These are phyloP conservation scores for Dendropsophus ebraccatus DNA, from an alignment of 2,113 vertebrate genomes.

Conservation along the genomic window DNA sequence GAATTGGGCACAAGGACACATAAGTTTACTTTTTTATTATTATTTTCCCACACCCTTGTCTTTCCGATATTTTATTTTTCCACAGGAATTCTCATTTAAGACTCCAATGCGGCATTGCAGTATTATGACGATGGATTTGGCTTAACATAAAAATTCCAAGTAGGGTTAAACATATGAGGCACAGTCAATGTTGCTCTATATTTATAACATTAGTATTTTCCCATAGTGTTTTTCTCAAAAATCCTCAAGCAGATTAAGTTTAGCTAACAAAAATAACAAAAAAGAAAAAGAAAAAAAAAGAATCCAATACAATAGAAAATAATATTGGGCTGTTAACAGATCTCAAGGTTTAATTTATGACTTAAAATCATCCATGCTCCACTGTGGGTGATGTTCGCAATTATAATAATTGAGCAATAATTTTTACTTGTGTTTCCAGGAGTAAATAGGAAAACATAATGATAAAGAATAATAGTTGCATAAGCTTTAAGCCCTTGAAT, in stretches of 20 bases:
- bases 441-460: slow-evolving; percentile 38
- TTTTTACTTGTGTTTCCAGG: slow-evolving; percentile 40
- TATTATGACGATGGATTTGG: too few species aligned
- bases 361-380: neutral
- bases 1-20: too few species aligned
- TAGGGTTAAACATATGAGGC: neutral
- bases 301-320: neutral
- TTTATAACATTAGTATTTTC: neutral
- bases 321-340: neutral
- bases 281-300: neutral
- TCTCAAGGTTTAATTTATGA: slow-evolving; percentile 23
- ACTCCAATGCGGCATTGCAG: too few species aligned
- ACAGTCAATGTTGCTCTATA: neutral
- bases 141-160: too few species aligned
- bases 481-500: slow-evolving; percentile 39
- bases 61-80: too few species aligned
- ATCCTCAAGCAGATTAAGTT: neutral
- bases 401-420: slow-evolving; percentile 49
- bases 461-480: slow-evolving; percentile 22
- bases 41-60: too few species aligned
- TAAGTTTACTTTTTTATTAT: too few species aligned
- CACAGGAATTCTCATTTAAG: too few species aligned
- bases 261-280: neutral
- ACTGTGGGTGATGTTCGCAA: slow-evolving; percentile 42
- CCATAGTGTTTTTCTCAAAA: neutral